phyloP scores from a whole-genome alignment of 2,113 vertebrate species.

The Dromaius novaehollandiae region DNA sequence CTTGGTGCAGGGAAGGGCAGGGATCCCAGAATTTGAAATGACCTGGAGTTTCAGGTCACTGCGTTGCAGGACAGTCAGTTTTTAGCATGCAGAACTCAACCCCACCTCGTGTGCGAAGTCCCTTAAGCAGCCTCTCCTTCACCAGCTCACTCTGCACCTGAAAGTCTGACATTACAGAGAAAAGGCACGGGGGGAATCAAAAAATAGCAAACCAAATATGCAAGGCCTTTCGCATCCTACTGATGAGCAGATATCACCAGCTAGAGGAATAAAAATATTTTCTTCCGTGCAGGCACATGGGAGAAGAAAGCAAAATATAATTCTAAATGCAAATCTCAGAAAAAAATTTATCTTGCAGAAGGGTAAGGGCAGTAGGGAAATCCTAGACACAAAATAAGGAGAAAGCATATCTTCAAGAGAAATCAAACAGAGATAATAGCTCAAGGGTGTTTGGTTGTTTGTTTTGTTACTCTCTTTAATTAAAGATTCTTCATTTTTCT shows the following conservation, averaged over 20 bases:
- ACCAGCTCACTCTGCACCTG: background rate
- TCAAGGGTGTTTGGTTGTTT: background rate
- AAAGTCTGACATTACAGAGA: conserved; percentile 14
- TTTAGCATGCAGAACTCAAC: conserved; percentile 2
- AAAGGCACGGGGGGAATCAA: conserved; percentile 6
- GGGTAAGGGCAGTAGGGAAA: conserved; percentile 25
- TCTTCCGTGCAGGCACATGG: conserved; percentile 6
- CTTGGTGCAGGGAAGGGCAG: background rate
- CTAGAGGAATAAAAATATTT: conserved; percentile 44
- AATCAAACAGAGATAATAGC: background rate
- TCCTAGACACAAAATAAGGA: background rate
- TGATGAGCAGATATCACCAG: conserved; percentile 15
- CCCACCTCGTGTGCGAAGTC: background rate
- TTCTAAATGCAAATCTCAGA: conserved; percentile 38
- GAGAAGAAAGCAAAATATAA: conserved; percentile 21
- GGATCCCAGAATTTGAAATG: background rate
- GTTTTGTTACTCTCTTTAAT: background rate
- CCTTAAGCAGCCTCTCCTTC: background rate
- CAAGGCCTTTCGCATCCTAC: conserved; percentile 1
- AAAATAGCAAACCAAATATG: conserved; percentile 39
- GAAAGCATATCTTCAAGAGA: background rate
- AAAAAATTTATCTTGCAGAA: background rate
- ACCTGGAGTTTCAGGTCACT: background rate
- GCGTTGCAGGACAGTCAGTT: background rate
- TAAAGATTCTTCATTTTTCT: background rate